Evolutionary conservation across 2,888 invertebrate species (phyloP).

Genomic region (Cataglyphis rosenhaueri): DNA sequence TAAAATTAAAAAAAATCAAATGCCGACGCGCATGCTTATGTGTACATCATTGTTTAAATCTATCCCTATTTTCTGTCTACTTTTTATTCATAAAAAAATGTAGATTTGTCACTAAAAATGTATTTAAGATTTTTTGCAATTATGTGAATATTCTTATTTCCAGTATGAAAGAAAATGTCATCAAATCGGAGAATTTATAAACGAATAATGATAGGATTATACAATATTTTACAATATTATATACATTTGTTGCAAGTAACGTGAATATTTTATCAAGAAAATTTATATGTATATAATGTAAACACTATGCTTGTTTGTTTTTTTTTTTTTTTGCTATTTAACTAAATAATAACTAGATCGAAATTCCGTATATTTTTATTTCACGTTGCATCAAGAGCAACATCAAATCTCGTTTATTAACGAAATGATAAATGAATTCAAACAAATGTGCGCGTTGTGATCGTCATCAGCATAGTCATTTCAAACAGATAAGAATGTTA

Average conservation of each 20-base stretch:
- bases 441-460: conserved; percentile 12
- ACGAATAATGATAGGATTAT: neutral
- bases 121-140: neutral
- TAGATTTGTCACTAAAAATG: neutral
- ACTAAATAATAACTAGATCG: neutral
- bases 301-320: neutral
- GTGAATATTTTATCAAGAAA: neutral
- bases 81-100: neutral
- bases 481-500: neutral
- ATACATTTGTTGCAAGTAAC: neutral
- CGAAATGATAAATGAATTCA: neutral
- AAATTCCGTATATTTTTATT: neutral
- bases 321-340: neutral
- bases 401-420: neutral
- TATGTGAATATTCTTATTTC: neutral
- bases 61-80: neutral
- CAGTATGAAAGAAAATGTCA: neutral
- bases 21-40: neutral
- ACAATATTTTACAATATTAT: neutral
- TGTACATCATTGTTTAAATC: neutral
- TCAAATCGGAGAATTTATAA: neutral
- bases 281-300: neutral
- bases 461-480: conserved; percentile 27
- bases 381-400: neutral
- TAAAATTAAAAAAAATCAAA: neutral